Conservation (phyloP, 2,797 vertebrate genomes). For the Phataginus tricuspis region DNA sequence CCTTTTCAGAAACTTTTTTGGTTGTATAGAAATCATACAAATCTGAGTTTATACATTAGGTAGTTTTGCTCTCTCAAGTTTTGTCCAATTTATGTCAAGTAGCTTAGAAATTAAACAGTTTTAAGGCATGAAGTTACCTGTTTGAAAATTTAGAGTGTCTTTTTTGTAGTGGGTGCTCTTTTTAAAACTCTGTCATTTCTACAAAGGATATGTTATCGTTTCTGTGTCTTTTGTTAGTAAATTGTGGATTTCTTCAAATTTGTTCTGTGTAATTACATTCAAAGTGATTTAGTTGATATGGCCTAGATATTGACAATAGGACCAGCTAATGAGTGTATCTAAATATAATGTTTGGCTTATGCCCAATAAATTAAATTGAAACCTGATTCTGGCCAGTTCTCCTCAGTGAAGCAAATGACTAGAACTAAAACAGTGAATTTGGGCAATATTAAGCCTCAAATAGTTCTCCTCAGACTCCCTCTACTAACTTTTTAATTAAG, state of each 20-base stretch:
- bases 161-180: background rate
- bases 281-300: constrained; percentile 37
- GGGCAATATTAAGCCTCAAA: background rate
- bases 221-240: constrained; percentile 37
- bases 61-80: constrained; percentile 15
- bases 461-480: background rate
- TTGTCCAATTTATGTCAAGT: background rate
- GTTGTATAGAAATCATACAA: background rate
- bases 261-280: background rate
- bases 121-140: background rate
- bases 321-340: background rate
- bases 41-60: background rate
- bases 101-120: constrained; percentile 33
- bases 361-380: constrained; percentile 14
- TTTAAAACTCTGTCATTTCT: constrained; percentile 15
- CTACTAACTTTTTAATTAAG: background rate
- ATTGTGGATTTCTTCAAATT: background rate
- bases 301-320: background rate
- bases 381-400: background rate
- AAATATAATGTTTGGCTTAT: constrained; percentile 5
- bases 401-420: background rate
- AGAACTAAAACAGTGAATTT: background rate
- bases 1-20: constrained; percentile 9
- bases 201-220: background rate
- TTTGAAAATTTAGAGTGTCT: background rate